A percentile compares a stretch with the other conserved stretches of the same genome.
Conservation (phyloP, 2,797 vertebrate genomes). For the Selene dorsalis region DNA sequence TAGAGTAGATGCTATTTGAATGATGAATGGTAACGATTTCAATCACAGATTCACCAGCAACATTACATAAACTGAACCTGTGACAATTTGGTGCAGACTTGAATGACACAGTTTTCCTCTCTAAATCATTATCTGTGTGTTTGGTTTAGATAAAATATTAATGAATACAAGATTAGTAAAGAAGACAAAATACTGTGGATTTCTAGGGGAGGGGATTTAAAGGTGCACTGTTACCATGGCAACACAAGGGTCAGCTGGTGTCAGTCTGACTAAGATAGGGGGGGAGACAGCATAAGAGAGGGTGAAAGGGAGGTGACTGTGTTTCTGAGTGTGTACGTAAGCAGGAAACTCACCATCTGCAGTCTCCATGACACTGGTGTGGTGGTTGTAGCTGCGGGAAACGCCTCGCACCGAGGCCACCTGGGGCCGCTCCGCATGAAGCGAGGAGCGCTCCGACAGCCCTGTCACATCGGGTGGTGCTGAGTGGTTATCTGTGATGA, state of each 20-base stretch:
- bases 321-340: slow-evolving; percentile 26
- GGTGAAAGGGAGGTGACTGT: slow-evolving; percentile 41
- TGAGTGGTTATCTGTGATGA: slow-evolving; percentile 89
- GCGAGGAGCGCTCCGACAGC: slow-evolving; percentile 84
- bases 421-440: slow-evolving; percentile 86
- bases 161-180: neutral
- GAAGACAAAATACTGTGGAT: neutral
- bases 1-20: slow-evolving; percentile 1
- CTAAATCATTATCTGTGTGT: neutral
- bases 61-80: slow-evolving; percentile 4
- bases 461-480: slow-evolving; percentile 96
- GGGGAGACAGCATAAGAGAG: slow-evolving; percentile 72
- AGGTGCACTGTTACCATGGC: slow-evolving; percentile 64
- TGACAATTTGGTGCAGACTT: slow-evolving; percentile 1
- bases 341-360: slow-evolving; percentile 90
- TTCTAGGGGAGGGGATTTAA: slow-evolving; percentile 2
- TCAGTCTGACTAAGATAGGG: slow-evolving; percentile 69
- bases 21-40: slow-evolving; percentile 34
- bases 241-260: slow-evolving; percentile 68
- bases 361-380: slow-evolving; percentile 90
- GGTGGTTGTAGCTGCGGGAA: slow-evolving; percentile 86
- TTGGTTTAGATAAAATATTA: slow-evolving; percentile 23
- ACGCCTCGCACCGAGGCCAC: slow-evolving; percentile 88
- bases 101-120: neutral
- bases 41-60: slow-evolving; percentile 23